Conservation (phyloP, 1,140 invertebrate species). For the Papilio helenus region DNA sequence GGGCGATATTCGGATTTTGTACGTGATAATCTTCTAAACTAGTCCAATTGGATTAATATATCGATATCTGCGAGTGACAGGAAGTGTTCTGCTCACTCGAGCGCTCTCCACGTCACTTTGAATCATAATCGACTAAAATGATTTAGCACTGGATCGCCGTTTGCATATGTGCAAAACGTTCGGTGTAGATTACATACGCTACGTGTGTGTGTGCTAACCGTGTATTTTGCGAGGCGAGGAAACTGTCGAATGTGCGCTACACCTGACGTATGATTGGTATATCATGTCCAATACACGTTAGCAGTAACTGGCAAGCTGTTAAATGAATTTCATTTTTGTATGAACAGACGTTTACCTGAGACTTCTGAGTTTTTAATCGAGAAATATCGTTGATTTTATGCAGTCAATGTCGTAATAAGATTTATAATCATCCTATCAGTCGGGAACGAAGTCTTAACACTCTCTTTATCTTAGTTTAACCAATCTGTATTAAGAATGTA, state of each 20-base stretch:
- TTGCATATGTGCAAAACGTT: background rate
- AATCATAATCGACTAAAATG: constrained; percentile 21
- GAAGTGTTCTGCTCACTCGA: background rate
- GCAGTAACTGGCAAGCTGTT: no score
- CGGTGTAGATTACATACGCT: background rate
- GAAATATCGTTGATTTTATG: no score
- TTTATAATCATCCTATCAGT: no score
- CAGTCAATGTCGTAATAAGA: no score
- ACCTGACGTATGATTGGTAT: background rate
- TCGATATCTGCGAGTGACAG: background rate
- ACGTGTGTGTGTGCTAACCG: background rate
- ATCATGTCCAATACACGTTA: no score
- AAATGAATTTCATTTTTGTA: no score
- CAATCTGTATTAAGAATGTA: no score
- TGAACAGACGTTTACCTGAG: no score
- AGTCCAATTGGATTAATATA: background rate
- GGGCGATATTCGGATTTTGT: background rate
- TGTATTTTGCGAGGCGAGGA: background rate
- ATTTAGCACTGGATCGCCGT: background rate
- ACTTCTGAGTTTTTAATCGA: no score
- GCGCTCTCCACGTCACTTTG: background rate
- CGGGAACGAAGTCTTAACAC: no score
- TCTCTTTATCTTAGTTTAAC: no score
- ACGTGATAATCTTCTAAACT: background rate
- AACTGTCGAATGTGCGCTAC: no score